Conservation (phyloP, 2,113 vertebrate species). For the Eptesicus fuscus region DNA sequence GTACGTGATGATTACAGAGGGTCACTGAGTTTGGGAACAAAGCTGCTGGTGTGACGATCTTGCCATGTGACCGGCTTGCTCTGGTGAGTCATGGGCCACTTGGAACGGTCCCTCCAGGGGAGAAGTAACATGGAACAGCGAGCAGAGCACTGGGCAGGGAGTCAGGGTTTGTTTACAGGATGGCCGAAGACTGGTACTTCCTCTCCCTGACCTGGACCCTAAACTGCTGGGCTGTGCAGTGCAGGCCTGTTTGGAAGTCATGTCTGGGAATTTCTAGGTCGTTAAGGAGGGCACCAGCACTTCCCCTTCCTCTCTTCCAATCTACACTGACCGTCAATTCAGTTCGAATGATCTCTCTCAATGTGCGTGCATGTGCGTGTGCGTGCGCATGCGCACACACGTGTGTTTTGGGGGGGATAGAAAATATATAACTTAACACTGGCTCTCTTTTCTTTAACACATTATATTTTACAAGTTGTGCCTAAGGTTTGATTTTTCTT, state of each 20-base stretch:
- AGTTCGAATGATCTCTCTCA: no score
- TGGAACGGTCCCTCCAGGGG: conserved; percentile 12
- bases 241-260: background rate
- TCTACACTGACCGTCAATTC: background rate
- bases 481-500: background rate
- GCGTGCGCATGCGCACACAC: no score
- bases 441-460: background rate
- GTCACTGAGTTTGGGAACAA: background rate
- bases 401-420: background rate
- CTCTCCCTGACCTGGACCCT: background rate
- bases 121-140: background rate
- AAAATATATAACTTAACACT: background rate
- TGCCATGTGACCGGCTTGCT: background rate
- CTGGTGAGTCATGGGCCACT: background rate
- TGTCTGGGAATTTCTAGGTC: background rate
- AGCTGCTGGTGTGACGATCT: background rate
- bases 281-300: background rate
- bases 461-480: background rate
- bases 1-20: background rate
- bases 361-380: background rate
- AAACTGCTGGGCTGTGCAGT: background rate
- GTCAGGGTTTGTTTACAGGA: background rate
- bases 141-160: background rate
- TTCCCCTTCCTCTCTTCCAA: background rate
- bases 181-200: background rate